These are phyloP conservation scores for Ornithoptera priamus DNA, from an alignment of 2,888 invertebrate species.

Conservation along the genomic window DNA sequence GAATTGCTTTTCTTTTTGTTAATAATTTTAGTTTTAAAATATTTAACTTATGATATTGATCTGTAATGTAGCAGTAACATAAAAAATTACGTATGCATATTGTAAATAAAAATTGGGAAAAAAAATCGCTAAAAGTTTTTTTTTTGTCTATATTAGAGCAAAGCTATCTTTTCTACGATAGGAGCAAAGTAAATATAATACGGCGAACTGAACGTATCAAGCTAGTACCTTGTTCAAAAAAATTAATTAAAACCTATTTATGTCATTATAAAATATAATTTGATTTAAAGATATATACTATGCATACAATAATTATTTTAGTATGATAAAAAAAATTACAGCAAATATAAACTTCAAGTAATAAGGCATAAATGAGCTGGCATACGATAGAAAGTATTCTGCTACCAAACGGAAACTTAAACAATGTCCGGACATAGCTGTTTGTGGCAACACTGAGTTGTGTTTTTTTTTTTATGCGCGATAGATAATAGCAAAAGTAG, in stretches of 20 bases:
- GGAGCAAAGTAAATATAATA: constrained; percentile 51
- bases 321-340: neutral
- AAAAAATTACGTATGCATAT: no score
- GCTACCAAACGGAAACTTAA: constrained; percentile 6
- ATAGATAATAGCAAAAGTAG: neutral
- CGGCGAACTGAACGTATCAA: constrained; percentile 55
- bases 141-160: constrained; percentile 3
- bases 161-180: constrained; percentile 33
- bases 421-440: constrained; percentile 18
- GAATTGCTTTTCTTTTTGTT: no score
- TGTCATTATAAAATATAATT: neutral
- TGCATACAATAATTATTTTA: neutral
- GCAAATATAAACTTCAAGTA: neutral
- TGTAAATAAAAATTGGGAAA: neutral
- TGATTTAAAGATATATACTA: neutral
- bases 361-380: neutral
- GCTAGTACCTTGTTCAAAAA: constrained; percentile 32
- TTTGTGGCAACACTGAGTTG: constrained; percentile 14
- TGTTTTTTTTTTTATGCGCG: constrained; percentile 14
- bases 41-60: no score
- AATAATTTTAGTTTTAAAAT: no score
- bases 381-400: neutral
- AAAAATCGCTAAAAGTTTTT: neutral
- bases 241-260: neutral
- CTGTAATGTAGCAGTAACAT: no score